phyloP scores from a whole-genome alignment of 1,140 invertebrate genomes.

The Littorina saxatilis region DNA sequence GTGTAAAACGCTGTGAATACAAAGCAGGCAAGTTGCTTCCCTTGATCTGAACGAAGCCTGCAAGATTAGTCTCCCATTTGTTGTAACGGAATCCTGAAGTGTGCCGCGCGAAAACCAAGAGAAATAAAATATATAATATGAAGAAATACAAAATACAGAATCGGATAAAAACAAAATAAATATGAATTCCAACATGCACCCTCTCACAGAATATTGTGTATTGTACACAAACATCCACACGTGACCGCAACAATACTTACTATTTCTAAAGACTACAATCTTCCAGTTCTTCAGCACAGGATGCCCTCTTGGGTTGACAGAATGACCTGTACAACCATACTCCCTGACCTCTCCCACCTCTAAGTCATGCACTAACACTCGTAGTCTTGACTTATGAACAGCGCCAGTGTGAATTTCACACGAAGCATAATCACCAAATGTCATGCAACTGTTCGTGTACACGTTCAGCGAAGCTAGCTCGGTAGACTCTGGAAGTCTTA shows the following conservation, averaged over 20 bases:
- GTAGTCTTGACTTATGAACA: slow-evolving; percentile 2
- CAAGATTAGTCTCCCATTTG: slow-evolving; percentile 13
- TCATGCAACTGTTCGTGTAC: slow-evolving; percentile 20
- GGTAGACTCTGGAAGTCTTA: not conserved
- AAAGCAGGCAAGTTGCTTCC: slow-evolving; percentile 26
- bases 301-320: not conserved
- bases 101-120: too few relatives aligned
- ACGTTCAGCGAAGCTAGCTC: slow-evolving; percentile 15
- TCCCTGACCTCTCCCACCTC: not conserved
- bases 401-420: not conserved
- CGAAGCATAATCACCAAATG: slow-evolving; percentile 9
- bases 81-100: too few relatives aligned
- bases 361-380: slow-evolving; percentile 18
- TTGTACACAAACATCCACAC: too few relatives aligned
- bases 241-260: too few relatives aligned
- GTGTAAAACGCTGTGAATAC: not conserved
- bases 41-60: not conserved
- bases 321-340: slow-evolving; percentile 14
- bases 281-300: not conserved
- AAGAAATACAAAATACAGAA: too few relatives aligned
- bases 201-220: too few relatives aligned
- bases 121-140: too few relatives aligned
- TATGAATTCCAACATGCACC: too few relatives aligned
- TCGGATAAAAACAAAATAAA: too few relatives aligned
- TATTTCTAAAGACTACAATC: not conserved